Conservation (phyloP, 2,888 invertebrate genomes). For the Drosophila nr. perissopoda region DNA sequence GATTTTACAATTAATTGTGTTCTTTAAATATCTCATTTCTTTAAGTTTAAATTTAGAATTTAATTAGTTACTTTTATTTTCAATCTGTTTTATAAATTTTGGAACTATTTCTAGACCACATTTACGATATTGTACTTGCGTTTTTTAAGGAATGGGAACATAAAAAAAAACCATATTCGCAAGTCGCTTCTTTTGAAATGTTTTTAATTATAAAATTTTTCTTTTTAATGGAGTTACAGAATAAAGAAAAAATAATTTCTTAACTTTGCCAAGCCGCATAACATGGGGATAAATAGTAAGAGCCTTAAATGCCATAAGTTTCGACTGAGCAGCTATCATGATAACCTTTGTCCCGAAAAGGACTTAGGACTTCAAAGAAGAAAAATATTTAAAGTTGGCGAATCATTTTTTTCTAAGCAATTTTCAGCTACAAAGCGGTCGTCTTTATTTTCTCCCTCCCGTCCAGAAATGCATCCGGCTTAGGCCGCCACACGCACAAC, state of each 20-base stretch:
- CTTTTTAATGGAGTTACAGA: not conserved
- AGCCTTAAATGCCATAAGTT: not conserved
- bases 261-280: not conserved
- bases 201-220: not conserved
- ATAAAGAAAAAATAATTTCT: not conserved
- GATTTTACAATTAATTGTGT: not conserved
- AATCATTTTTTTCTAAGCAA: not conserved
- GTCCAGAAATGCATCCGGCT: slow-evolving; percentile 38
- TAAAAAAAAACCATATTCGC: not conserved
- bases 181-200: not conserved
- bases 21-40: not conserved
- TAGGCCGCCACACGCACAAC: slow-evolving; percentile 7
- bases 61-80: not conserved
- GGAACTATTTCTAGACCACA: too few species aligned
- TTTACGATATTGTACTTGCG: too few species aligned
- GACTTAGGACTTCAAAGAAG: not conserved
- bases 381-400: not conserved
- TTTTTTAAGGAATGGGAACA: too few species aligned
- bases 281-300: not conserved
- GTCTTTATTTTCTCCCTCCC: not conserved
- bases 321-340: not conserved
- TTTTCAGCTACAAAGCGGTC: slow-evolving; percentile 3
- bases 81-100: not conserved
- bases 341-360: not conserved
- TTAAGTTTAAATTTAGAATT: not conserved